Conservation (phyloP, 2,888 invertebrate genomes). For the Athalia circularis region DNA sequence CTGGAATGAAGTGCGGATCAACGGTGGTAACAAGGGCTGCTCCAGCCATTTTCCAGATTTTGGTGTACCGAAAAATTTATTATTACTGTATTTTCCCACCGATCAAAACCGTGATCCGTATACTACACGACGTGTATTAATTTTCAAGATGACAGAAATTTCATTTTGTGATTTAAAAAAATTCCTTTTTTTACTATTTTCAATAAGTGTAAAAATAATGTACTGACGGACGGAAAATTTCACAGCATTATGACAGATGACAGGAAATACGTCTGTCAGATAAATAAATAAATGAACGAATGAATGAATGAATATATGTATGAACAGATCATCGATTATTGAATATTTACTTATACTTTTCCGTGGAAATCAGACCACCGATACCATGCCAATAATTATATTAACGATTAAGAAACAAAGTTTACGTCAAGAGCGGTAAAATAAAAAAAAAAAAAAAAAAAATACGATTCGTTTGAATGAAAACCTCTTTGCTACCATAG, state of each 20-base stretch:
- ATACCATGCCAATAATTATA: too few species aligned
- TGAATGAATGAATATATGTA: too few species aligned
- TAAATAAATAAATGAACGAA: neutral
- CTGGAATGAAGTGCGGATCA: constrained; percentile 85
- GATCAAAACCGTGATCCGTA: too few species aligned
- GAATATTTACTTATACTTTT: too few species aligned
- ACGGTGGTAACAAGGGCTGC: constrained; percentile 75
- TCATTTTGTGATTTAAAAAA: constrained; percentile 24
- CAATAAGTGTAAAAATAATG: neutral
- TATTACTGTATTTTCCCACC: too few species aligned
- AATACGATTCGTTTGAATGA: too few species aligned
- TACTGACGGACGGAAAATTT: constrained; percentile 9
- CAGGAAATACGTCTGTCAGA: neutral
- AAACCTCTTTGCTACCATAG: too few species aligned
- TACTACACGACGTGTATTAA: neutral
- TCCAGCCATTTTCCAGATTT: constrained; percentile 55
- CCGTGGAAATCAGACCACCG: too few species aligned
- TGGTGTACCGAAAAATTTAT: neutral
- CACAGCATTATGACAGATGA: constrained; percentile 23
- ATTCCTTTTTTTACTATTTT: neutral
- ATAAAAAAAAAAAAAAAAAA: too few species aligned
- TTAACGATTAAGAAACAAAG: too few species aligned
- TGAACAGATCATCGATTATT: too few species aligned
- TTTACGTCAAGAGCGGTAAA: too few species aligned
- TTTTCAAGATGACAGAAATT: constrained; percentile 15